Evolutionary conservation across 2,113 vertebrate genomes (phyloP), one percentile per base, ranked within the genome.

Genomic region (Pachycephala philippinensis): DNA sequence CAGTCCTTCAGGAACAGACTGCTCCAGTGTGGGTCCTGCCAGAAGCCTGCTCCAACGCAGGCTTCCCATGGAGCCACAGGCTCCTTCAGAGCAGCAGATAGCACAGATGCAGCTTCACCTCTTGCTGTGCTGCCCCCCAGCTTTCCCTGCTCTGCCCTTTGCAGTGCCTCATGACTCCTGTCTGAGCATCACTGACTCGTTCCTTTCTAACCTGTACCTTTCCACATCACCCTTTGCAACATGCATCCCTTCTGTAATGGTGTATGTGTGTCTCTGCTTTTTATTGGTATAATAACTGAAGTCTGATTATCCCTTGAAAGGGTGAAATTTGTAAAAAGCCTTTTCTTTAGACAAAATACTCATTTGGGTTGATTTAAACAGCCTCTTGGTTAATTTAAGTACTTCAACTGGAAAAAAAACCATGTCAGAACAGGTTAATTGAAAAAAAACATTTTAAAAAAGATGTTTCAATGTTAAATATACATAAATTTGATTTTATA

Each of bases 41-140:
- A 76, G 37, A 6, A 69, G 1, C 21, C 23, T 63, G 23, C 20
- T 69, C 27, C 57, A 56, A 10, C 13, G 7, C 3, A 2, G 17
- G 18, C 5, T 84, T 10, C 15, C 37, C 69, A 63, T 0, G 0
- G 23, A n/a, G 18, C 28, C 64, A 77, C 5, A 14, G 3, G 3
- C 2, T 81, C 53, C 33, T 63, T 52, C 0, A 14, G 13, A 19
- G n/a, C 11, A 49, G 3, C 40, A 37, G 3, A 0, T 33, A 65
- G 21, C 24, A 30, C 14, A 30, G 23, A 16, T 3, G 5, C 37
- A 84, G 16, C n/a, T 69, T 60, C 28, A 52, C 6, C n/a, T 65
- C 14, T 35, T 40, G 26, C 24, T 81, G 31, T 52, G 39, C 39
- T 71, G 33, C 9, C 19, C 13, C 8, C 11, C 17, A 7, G 40